Base-by-base conservation (phyloP, 2,888 invertebrate genomes). In the Drosophila diplacantha region DNA sequence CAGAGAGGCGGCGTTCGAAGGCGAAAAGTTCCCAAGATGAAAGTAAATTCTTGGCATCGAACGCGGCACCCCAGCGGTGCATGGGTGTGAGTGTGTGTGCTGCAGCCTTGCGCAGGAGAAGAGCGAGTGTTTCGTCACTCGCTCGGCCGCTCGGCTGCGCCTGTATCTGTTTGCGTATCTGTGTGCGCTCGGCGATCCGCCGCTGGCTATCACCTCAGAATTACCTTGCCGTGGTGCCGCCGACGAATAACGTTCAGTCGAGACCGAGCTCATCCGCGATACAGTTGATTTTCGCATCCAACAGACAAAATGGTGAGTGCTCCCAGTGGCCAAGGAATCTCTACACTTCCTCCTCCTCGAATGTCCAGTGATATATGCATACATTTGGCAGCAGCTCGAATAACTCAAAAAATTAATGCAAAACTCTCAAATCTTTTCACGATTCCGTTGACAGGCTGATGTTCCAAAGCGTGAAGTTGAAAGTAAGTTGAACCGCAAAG, bases 391-490 rank as follows among this genome's bases (percentile, higher is more conserved):
- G 22, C 22, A 8, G 8, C 7, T 24, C 31, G 16, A 56, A 56
- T 53, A 54, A 54, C 38, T 52, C 39, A 53, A 26, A 53, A 62
- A 74, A 58, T 51, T 64, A 66, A 65, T 52, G 61, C 57, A 32
- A 63, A 62, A 71, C 46, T 73, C 72, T 71, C 60, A 72, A 68
- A 26, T 67, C 59, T 78, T 78, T 63, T 90, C 89, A 5, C 92
- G 54, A 50, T 44, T 49, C 64, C 63, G 71, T 64, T 56, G 60
- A 71, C 92, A 95, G 95, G 94, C 94, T 86, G 87, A 95, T 91
- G 92, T 95, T 89, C 93, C 93, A 90, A 93, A 93, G 90, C 93
- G 93, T 91, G 95, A 95, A 90, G 89, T 95, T 89, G 95, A 95
- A 92, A 94, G 95, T 95, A 91, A 95, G 95, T 95, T 91, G 34